These are phyloP conservation scores for Rotaria magnacalcarata DNA, from an alignment of 2,888 invertebrate species.

Conservation along the genomic window DNA sequence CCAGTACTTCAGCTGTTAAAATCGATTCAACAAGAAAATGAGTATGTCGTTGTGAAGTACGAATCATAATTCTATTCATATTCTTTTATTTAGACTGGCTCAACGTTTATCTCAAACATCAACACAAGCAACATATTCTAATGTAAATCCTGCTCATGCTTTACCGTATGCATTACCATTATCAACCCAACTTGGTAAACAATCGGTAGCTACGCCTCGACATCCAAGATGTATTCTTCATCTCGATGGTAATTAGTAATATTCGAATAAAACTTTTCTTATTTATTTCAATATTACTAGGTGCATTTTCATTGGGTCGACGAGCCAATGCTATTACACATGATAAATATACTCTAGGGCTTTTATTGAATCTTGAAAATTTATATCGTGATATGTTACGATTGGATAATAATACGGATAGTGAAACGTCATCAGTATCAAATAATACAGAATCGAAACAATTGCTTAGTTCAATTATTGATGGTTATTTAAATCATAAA, in stretches of 20 bases:
- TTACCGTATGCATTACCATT: neutral
- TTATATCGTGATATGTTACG: neutral
- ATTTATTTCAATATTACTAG: neutral
- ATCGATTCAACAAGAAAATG: conserved; percentile 14
- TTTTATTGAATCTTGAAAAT: conserved; percentile 26
- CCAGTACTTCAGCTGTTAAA: neutral
- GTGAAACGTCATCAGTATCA: neutral
- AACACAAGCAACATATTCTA: neutral
- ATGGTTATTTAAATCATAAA: neutral
- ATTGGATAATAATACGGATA: neutral
- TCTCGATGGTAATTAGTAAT: neutral
- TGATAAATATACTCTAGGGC: conserved; percentile 2
- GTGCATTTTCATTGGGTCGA: neutral
- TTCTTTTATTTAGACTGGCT: neutral
- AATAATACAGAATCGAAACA: neutral
- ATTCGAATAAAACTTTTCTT: neutral
- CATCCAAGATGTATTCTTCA: conserved; percentile 25
- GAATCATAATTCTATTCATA: no score
- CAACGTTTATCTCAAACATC: conserved; percentile 1
- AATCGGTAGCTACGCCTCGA: neutral
- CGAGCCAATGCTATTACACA: neutral
- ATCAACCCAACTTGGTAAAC: neutral
- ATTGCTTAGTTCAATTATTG: conserved; percentile 17
- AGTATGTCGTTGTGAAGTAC: neutral
- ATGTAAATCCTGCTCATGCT: neutral